Percentiles rank a stretch among this genome's conserved stretches.
Conservation (phyloP, 2,888 invertebrate species). For the Pollenia angustigena region DNA sequence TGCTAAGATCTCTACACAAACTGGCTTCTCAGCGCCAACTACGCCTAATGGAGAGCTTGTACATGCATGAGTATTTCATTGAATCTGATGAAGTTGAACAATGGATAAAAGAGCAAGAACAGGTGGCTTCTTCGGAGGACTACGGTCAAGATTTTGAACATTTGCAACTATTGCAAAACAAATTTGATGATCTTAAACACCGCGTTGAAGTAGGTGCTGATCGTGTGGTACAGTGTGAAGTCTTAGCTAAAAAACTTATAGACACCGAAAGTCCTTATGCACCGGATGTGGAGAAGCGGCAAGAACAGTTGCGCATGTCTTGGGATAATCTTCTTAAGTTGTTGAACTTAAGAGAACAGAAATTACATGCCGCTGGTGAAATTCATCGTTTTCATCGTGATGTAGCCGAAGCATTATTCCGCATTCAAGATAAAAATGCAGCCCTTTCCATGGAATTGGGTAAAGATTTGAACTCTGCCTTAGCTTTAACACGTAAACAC, state of each 20-base stretch:
- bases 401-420: conserved; percentile 94
- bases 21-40: conserved; percentile 91
- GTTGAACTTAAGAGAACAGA: conserved; percentile 93
- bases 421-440: conserved; percentile 95
- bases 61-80: conserved; percentile 94
- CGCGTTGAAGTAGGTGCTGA: conserved; percentile 95
- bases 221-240: conserved; percentile 95
- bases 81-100: conserved; percentile 95
- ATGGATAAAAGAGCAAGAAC: conserved; percentile 96
- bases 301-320: conserved; percentile 93
- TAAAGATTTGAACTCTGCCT: conserved; percentile 93
- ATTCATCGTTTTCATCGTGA: conserved; percentile 99
- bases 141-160: conserved; percentile 98
- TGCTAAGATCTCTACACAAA: conserved; percentile 92
- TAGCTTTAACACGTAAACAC: conserved; percentile 92
- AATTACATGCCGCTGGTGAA: conserved; percentile 96
- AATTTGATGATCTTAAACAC: conserved; percentile 96
- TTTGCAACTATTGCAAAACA: conserved; percentile 92
- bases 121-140: conserved; percentile 95
- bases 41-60: conserved; percentile 95
- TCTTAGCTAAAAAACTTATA: conserved; percentile 94
- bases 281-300: conserved; percentile 92
- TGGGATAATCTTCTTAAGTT: conserved; percentile 96
- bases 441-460: conserved; percentile 92
- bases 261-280: conserved; percentile 94